Base-by-base conservation (phyloP, 2,797 vertebrate genomes). In the Chromis chromis region DNA sequence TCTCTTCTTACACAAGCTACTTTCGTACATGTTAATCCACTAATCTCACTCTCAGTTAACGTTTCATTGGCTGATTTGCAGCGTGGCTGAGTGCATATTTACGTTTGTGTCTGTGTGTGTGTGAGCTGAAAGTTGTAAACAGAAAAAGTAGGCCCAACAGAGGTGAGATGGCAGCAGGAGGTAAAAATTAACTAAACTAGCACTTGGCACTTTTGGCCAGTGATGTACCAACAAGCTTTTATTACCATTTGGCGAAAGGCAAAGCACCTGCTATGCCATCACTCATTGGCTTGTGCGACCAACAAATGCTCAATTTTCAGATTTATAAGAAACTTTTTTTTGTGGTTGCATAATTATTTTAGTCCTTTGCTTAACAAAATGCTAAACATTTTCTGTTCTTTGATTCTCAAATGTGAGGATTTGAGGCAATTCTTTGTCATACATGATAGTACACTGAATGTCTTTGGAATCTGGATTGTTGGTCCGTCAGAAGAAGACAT, bases 11-110 rank as follows among this genome's bases (percentile, higher is more conserved):
- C 88, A 83, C 89, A 93, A 94, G 90, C 92, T 90, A 84, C 86
- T 93, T 92, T 89, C 70, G 83, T 79, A 64, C 78, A 79, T 40
- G 83, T 63, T 94, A 93, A 95, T 94, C 93, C 91, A 86, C 84
- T 94, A 93, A 93, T 92, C 91, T 91, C 75, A 82, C 65, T 83
- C 87, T 86, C 81, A 55, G 72, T 86, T 84, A 86, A 84, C 82
- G 65, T 89, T 88, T 89, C 86, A 90, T 87, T 91, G 88, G 87
- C 73, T 90, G 82, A 88, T 81, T 84, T 77, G 76, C 63, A 59
- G 42, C 5, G 7, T 49, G 68, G 56, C n/a, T 17, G 78, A 50
- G 42, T 54, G 40, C 50, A n/a, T 65, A 28, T 46, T 22, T 55
- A 11, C 59, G 49, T 42, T 17, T 44, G 57, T 22, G 10, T 55